Evolutionary conservation across 2,113 vertebrate species (phyloP).

Genomic region (Austrofundulus limnaeus): DNA sequence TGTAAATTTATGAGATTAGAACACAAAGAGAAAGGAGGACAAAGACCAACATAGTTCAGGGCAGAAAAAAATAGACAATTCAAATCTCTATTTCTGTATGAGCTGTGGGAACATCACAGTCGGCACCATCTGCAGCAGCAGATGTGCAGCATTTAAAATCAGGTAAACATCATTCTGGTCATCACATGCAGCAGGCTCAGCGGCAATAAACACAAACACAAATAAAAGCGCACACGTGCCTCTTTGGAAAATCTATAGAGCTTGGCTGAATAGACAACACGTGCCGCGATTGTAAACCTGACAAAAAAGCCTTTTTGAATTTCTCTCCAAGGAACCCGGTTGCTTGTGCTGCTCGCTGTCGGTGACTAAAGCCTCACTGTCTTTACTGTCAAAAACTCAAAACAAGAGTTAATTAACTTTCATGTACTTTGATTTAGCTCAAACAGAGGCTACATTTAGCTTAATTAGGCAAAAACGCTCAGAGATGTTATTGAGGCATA

Average conservation of each 20-base stretch:
- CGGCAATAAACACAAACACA: constrained; percentile 31
- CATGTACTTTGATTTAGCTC: constrained; percentile 1
- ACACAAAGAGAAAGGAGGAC: constrained; percentile 15
- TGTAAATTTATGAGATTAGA: constrained; percentile 53
- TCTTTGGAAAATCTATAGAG: constrained; percentile 15
- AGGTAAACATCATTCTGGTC: constrained; percentile 43
- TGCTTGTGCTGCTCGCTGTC: neutral
- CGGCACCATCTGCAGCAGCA: constrained; percentile 48
- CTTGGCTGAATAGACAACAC: constrained; percentile 18
- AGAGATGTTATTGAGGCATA: neutral
- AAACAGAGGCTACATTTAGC: constrained; percentile 10
- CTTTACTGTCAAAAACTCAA: constrained; percentile 7
- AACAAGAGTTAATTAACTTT: constrained; percentile 15
- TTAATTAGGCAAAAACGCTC: neutral
- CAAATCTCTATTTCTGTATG: constrained; percentile 26
- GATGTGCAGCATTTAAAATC: constrained; percentile 54
- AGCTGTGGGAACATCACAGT: constrained; percentile 11
- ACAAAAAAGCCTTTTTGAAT: constrained; percentile 18
- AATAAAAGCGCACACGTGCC: constrained; percentile 22
- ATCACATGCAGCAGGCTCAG: constrained; percentile 19
- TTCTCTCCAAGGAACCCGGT: neutral
- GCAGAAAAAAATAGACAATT: constrained; percentile 8
- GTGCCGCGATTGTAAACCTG: constrained; percentile 23
- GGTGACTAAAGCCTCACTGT: constrained; percentile 2
- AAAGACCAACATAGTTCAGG: constrained; percentile 26